Evolutionary conservation across 2,797 vertebrate species (phyloP), one percentile per base, ranked within the genome.

Genomic region (Zenarchopterus dispar): DNA sequence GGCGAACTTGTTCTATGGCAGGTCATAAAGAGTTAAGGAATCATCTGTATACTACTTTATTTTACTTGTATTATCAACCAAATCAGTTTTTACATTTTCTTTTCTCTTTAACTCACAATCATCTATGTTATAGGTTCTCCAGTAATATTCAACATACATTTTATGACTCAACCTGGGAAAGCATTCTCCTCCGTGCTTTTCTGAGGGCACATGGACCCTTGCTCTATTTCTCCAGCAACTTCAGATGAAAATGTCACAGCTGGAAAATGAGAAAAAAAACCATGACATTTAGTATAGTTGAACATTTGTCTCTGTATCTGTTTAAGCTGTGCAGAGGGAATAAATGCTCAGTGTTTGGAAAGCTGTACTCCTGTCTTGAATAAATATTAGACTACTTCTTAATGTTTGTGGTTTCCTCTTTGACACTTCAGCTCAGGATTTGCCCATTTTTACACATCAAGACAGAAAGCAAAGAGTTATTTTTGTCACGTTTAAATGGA

Each of bases 121-220:
- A 24, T 46, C n/a, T 11, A 42, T 19, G 36, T 31, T 67, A 18
- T 33, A 49, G 0, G 0, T 49, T 59, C 26, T 22, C 36, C 43
- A 19, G 13, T 16, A 17, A n/a, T 41, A 53, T 21, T 31, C 3
- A 28, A 51, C 2, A 58, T 16, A 9, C 23, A 6, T 47, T n/a
- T 74, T 47, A n/a, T 77, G 87, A 67, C 65, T 62, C 91, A 87
- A 90, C 95, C 95, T 94, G 95, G 95, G 77, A 97, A 93, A 52
- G 91, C 87, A 85, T 93, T 92, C 70, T 94, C 93, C 48, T 93
- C 93, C 10, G 93, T 71, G 50, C 82, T 93, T 59, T 94, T 89
- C 70, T 90, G 89, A 77, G 95, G 93, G 71, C 95, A 96, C 58
- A 93, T 77, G 28, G 42, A 73, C 84, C 93, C 81, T 58, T 83